Base-by-base conservation (phyloP, 1,140 invertebrate species). In the Lasioglossum baleicum region DNA sequence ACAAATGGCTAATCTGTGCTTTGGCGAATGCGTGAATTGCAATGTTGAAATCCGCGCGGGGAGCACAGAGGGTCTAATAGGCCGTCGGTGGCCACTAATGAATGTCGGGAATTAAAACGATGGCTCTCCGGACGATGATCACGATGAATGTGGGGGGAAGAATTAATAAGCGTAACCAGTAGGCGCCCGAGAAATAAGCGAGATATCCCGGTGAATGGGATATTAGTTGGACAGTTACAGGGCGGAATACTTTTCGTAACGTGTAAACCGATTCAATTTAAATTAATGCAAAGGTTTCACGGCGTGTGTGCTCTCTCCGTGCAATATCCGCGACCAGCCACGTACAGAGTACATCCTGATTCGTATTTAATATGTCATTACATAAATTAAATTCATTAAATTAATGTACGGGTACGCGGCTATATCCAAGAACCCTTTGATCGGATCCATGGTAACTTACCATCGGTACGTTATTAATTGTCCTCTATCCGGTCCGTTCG, bases 281-380 rank as follows among this genome's bases (percentile, higher is more conserved):
- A 68, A 69, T 75, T 75, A 67, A 60, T 48, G 40, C 8, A 51
- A 53, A 65, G 15, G 26, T 64, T 10, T n/a, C 5, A 10, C 2
- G 13, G 17, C 51, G 17, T 58, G 56, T 58, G 20, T 7, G 22
- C 5, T 7, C 13, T 64, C 31, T 8, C 31, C 31, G 17, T 2
- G 35, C 31, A 40, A 40, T 40, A 40, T 35, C 31, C 15, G 35
- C 31, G 0, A 31, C 31, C 7, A 20, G 2, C 31, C 7, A 20
- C 7, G 2, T 5, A 31, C 22, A 51, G n/a, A 48, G 42, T 11
- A 3, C 11, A 26, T 42, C 22, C 10, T 11, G 56, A 48, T 51
- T 76, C 26, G 66, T 51, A 51, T 69, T 76, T 76, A 77, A 70
- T 70, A 40, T 63, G 17, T 77, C 66, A 51, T 77, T 63, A 70